Conservation (phyloP, 2,888 invertebrate genomes). For the Patella depressa region DNA sequence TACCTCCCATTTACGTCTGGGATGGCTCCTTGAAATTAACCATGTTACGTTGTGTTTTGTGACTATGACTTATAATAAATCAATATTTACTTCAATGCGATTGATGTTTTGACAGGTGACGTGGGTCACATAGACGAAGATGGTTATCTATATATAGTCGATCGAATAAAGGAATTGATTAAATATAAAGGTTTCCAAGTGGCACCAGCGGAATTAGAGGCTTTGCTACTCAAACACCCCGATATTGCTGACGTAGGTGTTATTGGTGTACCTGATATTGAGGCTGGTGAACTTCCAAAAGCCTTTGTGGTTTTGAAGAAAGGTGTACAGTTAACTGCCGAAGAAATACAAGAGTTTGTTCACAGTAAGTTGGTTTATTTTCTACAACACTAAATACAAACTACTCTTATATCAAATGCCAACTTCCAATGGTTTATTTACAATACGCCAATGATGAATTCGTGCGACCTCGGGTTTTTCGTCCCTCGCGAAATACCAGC, state of each 20-base stretch:
- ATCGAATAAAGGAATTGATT: slow-evolving; percentile 89
- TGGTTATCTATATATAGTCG: slow-evolving; percentile 86
- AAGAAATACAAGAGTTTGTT: slow-evolving; percentile 23
- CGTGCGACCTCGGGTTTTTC: too few relatives aligned
- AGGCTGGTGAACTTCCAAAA: slow-evolving; percentile 31
- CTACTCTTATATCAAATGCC: too few relatives aligned
- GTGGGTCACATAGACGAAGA: slow-evolving; percentile 85
- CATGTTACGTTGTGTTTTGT: too few relatives aligned
- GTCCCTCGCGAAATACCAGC: too few relatives aligned
- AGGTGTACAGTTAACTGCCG: slow-evolving; percentile 16
- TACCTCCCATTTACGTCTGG: too few relatives aligned
- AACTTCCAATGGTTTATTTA: too few relatives aligned
- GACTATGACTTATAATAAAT: too few relatives aligned
- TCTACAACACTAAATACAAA: too few relatives aligned
- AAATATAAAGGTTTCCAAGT: slow-evolving; percentile 82
- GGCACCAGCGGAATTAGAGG: slow-evolving; percentile 30
- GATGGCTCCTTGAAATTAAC: too few relatives aligned
- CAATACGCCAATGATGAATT: too few relatives aligned
- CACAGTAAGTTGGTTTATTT: slow-evolving; percentile 10
- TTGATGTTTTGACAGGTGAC: slow-evolving; percentile 74
- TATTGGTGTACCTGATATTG: slow-evolving; percentile 26
- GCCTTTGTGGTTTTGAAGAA: slow-evolving; percentile 25
- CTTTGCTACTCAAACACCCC: slow-evolving; percentile 26
- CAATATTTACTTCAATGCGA: not conserved
- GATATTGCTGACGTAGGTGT: slow-evolving; percentile 29